Percentiles rank a stretch among this genome's conserved stretches.
Evolutionary conservation across 23 tunicate species (phyloP).

Genomic region (Styela clava): DNA sequence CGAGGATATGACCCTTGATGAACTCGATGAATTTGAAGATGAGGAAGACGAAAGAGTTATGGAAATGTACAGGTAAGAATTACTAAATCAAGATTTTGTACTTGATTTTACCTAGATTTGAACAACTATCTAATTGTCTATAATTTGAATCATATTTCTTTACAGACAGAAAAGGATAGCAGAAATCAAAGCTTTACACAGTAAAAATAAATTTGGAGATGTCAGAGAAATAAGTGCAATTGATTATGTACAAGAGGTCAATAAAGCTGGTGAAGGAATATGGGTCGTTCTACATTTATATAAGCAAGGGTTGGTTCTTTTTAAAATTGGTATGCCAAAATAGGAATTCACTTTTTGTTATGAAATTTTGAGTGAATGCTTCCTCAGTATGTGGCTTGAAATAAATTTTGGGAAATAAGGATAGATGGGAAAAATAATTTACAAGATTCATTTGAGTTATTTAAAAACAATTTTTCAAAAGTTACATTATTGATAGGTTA

Average conservation of each 20-base stretch:
- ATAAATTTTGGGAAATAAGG: no score
- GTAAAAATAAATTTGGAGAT: constrained; percentile 80
- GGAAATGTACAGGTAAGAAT: constrained; percentile 61
- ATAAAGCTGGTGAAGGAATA: constrained; percentile 90
- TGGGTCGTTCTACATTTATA: constrained; percentile 95
- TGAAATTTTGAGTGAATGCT: no score
- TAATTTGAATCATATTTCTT: no score
- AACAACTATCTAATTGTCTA: no score
- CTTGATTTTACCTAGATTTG: background rate
- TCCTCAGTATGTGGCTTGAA: no score
- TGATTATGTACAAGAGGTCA: constrained; percentile 88
- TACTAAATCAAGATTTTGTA: background rate
- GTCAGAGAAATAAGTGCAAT: constrained; percentile 82
- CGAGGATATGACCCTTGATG: constrained; percentile 85
- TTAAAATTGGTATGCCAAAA: no score
- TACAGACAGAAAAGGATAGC: constrained; percentile 66
- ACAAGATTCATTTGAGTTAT: no score
- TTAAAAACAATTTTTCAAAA: no score
- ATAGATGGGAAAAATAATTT: no score
- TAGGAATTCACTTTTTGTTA: no score
- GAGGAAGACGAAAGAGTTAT: constrained; percentile 80
- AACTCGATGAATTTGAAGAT: constrained; percentile 90
- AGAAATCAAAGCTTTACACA: constrained; percentile 64
- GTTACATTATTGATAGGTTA: no score
- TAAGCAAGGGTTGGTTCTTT: constrained; percentile 63